Evolutionary conservation across 2,113 vertebrate genomes (phyloP).

Genomic region (Hydrolagus affinis): DNA sequence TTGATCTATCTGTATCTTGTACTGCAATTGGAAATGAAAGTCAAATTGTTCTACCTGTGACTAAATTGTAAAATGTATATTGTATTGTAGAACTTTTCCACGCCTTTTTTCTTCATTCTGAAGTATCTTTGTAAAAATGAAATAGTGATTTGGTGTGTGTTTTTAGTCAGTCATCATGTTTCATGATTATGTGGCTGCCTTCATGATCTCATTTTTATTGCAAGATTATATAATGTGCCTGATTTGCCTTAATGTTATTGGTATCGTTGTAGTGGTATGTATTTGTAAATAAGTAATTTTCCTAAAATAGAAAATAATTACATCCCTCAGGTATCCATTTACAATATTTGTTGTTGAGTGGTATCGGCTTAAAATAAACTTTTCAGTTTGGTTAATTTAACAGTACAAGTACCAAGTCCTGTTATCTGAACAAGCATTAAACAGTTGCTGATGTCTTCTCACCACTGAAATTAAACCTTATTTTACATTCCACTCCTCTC

Average conservation of each 20-base stretch:
- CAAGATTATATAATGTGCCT: neutral
- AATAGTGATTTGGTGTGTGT: neutral
- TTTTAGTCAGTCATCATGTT: neutral
- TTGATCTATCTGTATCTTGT: neutral
- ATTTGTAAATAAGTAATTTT: neutral
- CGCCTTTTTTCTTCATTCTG: no score
- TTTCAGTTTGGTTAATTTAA: neutral
- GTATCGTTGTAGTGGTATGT: neutral
- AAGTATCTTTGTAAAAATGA: neutral
- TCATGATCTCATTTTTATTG: neutral
- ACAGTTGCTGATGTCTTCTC: neutral
- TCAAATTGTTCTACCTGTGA: neutral
- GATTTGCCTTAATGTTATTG: neutral
- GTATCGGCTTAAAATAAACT: neutral
- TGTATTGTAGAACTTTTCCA: neutral
- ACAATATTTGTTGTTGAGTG: neutral
- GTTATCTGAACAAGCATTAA: neutral
- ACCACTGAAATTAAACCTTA: slow-evolving; percentile 1
- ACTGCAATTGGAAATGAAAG: neutral
- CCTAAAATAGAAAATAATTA: neutral
- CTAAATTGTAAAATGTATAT: neutral
- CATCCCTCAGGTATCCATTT: neutral
- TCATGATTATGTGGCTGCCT: neutral
- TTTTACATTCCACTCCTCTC: neutral
- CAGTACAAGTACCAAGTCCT: slow-evolving; percentile 3